Base-by-base conservation (phyloP, 2,797 vertebrate genomes). In the Chelmon rostratus region DNA sequence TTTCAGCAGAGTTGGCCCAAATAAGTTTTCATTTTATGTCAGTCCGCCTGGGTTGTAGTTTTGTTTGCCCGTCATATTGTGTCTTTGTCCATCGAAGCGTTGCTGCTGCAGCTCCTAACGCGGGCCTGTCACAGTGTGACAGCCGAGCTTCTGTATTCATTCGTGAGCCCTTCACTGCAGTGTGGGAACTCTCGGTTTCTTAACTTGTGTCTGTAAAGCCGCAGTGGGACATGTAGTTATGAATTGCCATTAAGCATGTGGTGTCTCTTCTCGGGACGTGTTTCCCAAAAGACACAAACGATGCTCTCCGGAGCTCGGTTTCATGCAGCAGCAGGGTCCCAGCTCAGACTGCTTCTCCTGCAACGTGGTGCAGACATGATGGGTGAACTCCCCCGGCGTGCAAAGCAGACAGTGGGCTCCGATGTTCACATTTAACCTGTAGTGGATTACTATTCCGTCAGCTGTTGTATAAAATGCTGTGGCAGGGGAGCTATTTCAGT, bases 391-490 rank as follows among this genome's bases (percentile, higher is more conserved):
- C 59, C 10, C 31, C 5, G 76, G 59, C 57, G 78, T 53, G 52
- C 57, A 69, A 28, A 74, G 52, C 78, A 85, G 81, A 70, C 70
- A 8, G 12, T 67, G 65, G 70, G 67, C 82, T 83, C 78, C 63
- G 42, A 85, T 89, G 73, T 77, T 80, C 73, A 69, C 85, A 56
- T 89, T 93, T 92, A 90, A 92, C 90, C 82, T 86, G 53, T 50
- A 49, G 59, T 44, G 40, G 69, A 88, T 92, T 68, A 76, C 73
- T 89, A 89, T 88, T 91, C 91, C 95, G 91, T 91, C 84, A 78
- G 79, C 83, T 89, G 92, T 89, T 88, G 82, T 81, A 86, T 90
- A 85, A 90, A 92, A 75, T 50, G 58, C 74, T 66, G 70, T 81
- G 73, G 25, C 81, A 47, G 59, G 53, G 52, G 68, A 79, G 70